Base-by-base conservation (phyloP, 2,797 vertebrate species). In the Gila robusta region DNA sequence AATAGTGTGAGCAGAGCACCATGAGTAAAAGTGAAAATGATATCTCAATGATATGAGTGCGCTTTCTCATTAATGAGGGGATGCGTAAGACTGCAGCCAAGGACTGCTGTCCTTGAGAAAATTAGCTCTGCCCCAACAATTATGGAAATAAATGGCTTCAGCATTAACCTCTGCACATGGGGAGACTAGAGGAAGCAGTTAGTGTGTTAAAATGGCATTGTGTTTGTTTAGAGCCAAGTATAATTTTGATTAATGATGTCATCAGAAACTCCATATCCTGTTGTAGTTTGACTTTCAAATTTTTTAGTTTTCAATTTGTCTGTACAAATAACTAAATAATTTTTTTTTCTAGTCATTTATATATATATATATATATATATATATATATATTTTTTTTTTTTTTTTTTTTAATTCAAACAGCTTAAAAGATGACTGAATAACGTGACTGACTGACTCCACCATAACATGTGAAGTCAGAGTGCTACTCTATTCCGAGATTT, bases 81-180 rank as follows among this genome's bases (percentile, higher is more conserved):
- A 26, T 80, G 41, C 21, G 62, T 85, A 56, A 49, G 23, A 77
- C 39, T 52, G 54, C 28, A 78, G 78, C 85, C 54, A 11, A 59
- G 54, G 66, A 62, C 78, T 67, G 28, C 39, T 86, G 52, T 83
- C 83, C 62, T 87, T 85, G 49, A 87, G 78, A 37, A 87, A 87
- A 81, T 78, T 17, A 79, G 54, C 83, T 59, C 71, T 83, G 26
- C 70, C 71, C 78, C 23, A 70, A 66, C 84, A 86, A 83, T 87
- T 87, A 83, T 52, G 62, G 28, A 64, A 86, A 80, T 80, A 81
- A 83, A 87, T 83, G 84, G 26, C 83, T n/a, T 26, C 52, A 79
- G 8, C 35, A 11, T 76, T 86, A 39, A 41, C 69, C 66, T 67
- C 19, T 19, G 66, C 23, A 14, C 74, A 49, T 19, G 12, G 26